phyloP scores from a whole-genome alignment of 2,888 invertebrate species.

The Cotesia congregata region DNA sequence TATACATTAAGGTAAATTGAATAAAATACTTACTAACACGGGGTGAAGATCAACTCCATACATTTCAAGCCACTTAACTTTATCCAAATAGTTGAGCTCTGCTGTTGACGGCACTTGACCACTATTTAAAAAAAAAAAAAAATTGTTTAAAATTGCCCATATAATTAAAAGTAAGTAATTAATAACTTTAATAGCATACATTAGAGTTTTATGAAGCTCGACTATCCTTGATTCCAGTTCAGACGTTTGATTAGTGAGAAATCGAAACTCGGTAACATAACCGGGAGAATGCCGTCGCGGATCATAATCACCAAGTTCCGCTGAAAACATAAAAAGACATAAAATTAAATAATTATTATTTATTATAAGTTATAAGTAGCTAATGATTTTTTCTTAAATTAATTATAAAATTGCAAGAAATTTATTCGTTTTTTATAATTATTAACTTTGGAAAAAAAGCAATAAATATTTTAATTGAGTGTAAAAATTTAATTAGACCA shows the following conservation, averaged over 20 bases:
- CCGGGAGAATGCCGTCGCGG: slow-evolving; percentile 87
- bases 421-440: not conserved
- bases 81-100: slow-evolving; percentile 94
- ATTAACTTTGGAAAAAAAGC: not conserved
- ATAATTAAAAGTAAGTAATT: not conserved
- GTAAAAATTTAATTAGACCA: slow-evolving; percentile 18
- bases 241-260: slow-evolving; percentile 91
- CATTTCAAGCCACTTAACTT: slow-evolving; percentile 99
- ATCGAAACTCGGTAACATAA: slow-evolving; percentile 95
- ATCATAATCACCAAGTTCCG: slow-evolving; percentile 96
- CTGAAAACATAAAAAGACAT: slow-evolving; percentile 72
- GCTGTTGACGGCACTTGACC: slow-evolving; percentile 93
- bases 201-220: slow-evolving; percentile 89
- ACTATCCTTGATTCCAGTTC: slow-evolving; percentile 90
- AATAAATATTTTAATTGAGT: not conserved
- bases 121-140: slow-evolving; percentile 71
- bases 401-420: too few species aligned
- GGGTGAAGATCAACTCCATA: slow-evolving; percentile 98
- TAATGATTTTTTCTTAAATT: not conserved
- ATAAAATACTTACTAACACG: slow-evolving; percentile 82
- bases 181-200: slow-evolving; percentile 74
- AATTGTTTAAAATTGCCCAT: not conserved
- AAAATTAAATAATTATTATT: slow-evolving; percentile 29
- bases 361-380: not conserved
- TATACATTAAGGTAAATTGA: not conserved